Percentiles rank a stretch among this genome's conserved stretches.
Conservation (phyloP, 1,140 invertebrate genomes). For the Zaprionus nigranus region DNA sequence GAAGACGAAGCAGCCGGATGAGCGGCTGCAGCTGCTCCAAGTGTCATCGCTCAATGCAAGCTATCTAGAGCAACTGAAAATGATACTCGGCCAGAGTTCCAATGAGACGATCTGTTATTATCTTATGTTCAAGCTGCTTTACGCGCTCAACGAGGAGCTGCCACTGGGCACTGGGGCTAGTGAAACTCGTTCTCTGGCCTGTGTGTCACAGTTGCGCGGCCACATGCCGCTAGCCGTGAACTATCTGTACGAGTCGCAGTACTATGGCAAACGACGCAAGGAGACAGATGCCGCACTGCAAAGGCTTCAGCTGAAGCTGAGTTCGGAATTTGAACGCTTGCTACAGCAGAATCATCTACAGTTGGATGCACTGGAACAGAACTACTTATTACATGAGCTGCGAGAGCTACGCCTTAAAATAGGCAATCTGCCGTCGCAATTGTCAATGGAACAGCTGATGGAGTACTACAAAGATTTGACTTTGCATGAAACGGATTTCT, state of each 20-base stretch:
- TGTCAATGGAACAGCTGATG: slow-evolving; percentile 24
- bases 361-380: slow-evolving; percentile 27
- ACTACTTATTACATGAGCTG: slow-evolving; percentile 51
- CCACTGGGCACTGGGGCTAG: slow-evolving; percentile 14
- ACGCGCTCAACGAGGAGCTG: slow-evolving; percentile 47
- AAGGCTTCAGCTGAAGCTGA: slow-evolving; percentile 36
- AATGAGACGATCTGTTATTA: slow-evolving; percentile 69
- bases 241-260: slow-evolving; percentile 53
- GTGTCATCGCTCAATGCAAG: slow-evolving; percentile 29
- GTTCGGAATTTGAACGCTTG: slow-evolving; percentile 31
- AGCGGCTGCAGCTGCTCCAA: slow-evolving; percentile 41
- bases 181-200: slow-evolving; percentile 20
- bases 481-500: slow-evolving; percentile 40
- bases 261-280: slow-evolving; percentile 36
- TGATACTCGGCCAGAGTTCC: slow-evolving; percentile 34
- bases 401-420: slow-evolving; percentile 52
- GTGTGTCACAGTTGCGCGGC: slow-evolving; percentile 50
- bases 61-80: slow-evolving; percentile 51
- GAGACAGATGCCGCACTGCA: slow-evolving; percentile 36
- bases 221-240: slow-evolving; percentile 64
- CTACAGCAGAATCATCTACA: slow-evolving; percentile 48
- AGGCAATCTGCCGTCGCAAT: slow-evolving; percentile 51
- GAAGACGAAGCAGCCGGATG: background rate
- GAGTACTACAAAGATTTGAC: slow-evolving; percentile 45
- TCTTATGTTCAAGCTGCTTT: slow-evolving; percentile 69